Evolutionary conservation across 2,113 vertebrate genomes (phyloP), one percentile per base, ranked within the genome.

Genomic region (Diphyllodes magnificus): DNA sequence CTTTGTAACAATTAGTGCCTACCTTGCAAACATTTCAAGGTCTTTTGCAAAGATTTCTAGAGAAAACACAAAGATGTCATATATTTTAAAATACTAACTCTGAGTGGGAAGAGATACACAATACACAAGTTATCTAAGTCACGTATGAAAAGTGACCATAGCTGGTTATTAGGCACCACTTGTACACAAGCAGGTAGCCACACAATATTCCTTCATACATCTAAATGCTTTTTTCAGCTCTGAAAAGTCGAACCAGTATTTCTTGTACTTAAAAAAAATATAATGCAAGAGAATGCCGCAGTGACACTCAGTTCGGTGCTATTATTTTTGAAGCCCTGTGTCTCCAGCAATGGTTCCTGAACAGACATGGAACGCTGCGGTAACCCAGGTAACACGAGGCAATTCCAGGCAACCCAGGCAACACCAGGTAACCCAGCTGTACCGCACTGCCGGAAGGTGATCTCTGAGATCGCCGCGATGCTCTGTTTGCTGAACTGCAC

Each of bases 1-100:
- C 6, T 85, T 51, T 53, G 6, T 17, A 90, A 53, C 23, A 54
- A 39, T 16, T 24, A 20, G 49, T 60, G 97, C 97, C 91, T 97
- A 99, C 99, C 98, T 99, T 56, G 99, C 98, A 98, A 99, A 99
- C 84, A 99, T 98, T 92, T 99, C 99, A 51, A 99, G 97, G 96
- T 99, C 99, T 95, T 97, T 99, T 17, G 99, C 99, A 98, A 99
- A 99, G 86, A 83, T 96, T 93, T 99, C 99, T 99, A 97, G 90
- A 97, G 96, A 85, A 97, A 73, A 96, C 60, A 97, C 64, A 81
- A 95, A 87, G 14, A 77, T 4, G 17, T 63, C 40, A 93, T 30
- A 10, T 37, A 39, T 51, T 65, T 75, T 59, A 56, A 53, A 57
- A n/a, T 6, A 28, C 56, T 20, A 21, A 7, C 57, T 54, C 15